Evolutionary conservation across 2,113 vertebrate genomes (phyloP), one percentile per base, ranked within the genome.

Genomic region (Candoia aspera): DNA sequence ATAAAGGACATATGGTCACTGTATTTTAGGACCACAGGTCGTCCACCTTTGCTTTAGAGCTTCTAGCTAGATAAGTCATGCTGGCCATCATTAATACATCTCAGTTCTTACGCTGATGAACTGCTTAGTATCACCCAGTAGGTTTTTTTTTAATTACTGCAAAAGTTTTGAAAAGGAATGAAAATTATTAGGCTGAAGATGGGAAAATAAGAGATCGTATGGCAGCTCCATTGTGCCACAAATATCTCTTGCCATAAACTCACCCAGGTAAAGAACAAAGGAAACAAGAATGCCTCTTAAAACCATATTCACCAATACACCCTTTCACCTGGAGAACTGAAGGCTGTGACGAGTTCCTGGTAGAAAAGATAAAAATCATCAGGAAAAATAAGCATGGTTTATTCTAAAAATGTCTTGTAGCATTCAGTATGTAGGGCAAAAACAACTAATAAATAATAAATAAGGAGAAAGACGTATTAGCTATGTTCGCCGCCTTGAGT

Each of bases 261-360:
- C 90, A 97, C 97, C 94, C 42, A 94, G 68, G 9, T 88, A 90
- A 68, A 96, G 88, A 91, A 93, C n/a, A 37, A 90, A 42, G 93
- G 92, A 8, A 93, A 93, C 0, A 68, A 73, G 10, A 0, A 0
- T 29, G 91, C 55, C 54, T 87, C 57, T 93, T 87, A 62, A 0
- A 37, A 24, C 57, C 0, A 0, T 92, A 11, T 92, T 59, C 49
- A 12, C 26, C 26, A 83, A 53, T 29, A 21, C 2, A 60, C 85
- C 88, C 15, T 54, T 92, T 62, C 55, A 49, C 0, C 5, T 86
- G 24, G 4, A 0, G 0, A 26, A 60, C 23, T 3, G 46, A 11
- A 59, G 53, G 59, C 89, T 93, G 88, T 88, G 83, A 68, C 55
- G 90, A 87, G 92, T 10, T 55, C 93, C 73, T 94, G 12, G 13